Conservation (phyloP, 2,888 invertebrate species). For the Lasioglossum marginatum region DNA sequence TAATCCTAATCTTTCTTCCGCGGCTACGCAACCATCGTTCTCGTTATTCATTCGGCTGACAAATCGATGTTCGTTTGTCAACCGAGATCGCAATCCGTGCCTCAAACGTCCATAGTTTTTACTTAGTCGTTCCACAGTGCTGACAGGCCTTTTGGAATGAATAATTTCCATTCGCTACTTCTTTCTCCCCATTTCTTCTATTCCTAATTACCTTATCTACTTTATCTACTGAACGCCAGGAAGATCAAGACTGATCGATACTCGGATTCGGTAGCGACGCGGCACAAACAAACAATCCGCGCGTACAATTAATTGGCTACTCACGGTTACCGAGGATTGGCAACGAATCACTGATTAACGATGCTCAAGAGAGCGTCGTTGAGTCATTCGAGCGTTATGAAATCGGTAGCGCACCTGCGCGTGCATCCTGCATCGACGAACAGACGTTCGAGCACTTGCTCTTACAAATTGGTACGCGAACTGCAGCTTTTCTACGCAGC, state of each 20-base stretch:
- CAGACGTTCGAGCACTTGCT: background rate
- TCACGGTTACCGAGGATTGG: background rate
- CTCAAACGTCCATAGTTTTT: background rate
- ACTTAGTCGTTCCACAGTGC: background rate
- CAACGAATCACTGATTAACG: constrained; percentile 13
- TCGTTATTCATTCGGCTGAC: background rate
- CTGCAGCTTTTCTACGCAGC: background rate
- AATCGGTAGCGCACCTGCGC: background rate
- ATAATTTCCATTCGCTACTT: background rate
- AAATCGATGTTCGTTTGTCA: background rate
- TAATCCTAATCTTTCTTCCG: background rate
- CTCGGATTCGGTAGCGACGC: background rate
- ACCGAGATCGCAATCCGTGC: background rate
- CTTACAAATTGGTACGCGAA: background rate
- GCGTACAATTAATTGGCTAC: constrained; percentile 10
- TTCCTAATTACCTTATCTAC: background rate
- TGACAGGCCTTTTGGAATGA: background rate
- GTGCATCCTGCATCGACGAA: background rate
- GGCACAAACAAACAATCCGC: background rate
- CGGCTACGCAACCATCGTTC: background rate
- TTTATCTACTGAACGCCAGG: background rate
- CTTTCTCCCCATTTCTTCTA: background rate
- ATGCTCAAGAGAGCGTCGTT: background rate
- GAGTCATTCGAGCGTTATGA: background rate
- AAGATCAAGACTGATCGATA: constrained; percentile 15